These are phyloP conservation scores for Forbesichthys papilliferus DNA, from an alignment of 2,113 vertebrate species.

Conservation along the genomic window DNA sequence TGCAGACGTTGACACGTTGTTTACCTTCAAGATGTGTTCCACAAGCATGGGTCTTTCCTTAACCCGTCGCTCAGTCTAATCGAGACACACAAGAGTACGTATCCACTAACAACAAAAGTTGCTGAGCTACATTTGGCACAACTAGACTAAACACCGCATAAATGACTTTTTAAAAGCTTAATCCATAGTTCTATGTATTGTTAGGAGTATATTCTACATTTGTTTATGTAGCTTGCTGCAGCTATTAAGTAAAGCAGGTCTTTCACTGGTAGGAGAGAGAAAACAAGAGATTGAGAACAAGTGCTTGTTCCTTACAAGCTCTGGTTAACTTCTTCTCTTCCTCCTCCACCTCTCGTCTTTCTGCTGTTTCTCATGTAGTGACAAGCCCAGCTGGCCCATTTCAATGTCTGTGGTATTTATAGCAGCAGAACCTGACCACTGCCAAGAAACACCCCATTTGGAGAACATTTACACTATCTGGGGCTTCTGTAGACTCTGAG, in stretches of 20 bases:
- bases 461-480: slow-evolving; percentile 43
- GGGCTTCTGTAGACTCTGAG: slow-evolving; percentile 36
- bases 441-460: slow-evolving; percentile 30
- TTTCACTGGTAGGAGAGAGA: background rate
- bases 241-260: background rate
- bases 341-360: background rate
- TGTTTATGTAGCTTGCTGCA: background rate
- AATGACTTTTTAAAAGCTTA: background rate
- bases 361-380: slow-evolving; percentile 12
- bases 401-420: slow-evolving; percentile 50
- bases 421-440: slow-evolving; percentile 46
- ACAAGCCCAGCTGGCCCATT: slow-evolving; percentile 15
- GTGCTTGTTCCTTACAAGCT: too few species aligned
- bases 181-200: background rate
- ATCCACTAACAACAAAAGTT: too few species aligned
- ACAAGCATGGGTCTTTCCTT: too few species aligned
- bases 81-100: too few species aligned
- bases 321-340: background rate
- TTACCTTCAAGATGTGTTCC: too few species aligned
- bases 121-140: background rate
- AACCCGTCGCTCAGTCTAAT: too few species aligned
- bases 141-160: background rate
- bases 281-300: background rate
- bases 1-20: too few species aligned
- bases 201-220: background rate